phyloP scores from a whole-genome alignment of 2,113 vertebrate genomes.

The Ciconia maguari region DNA sequence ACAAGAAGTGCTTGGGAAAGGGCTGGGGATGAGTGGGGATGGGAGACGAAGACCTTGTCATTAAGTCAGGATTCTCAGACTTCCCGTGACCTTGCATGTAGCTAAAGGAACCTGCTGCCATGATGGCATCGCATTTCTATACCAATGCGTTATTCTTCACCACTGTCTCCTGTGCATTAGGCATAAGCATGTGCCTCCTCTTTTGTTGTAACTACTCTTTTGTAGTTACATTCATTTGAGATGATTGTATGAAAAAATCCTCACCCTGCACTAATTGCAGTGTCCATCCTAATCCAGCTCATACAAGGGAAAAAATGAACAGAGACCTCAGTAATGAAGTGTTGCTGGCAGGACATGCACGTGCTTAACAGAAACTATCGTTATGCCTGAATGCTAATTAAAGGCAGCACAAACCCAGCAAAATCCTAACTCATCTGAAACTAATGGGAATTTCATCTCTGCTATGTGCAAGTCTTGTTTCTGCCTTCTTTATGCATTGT shows the following conservation, averaged over 20 bases:
- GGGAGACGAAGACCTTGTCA: background rate
- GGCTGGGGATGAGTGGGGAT: background rate
- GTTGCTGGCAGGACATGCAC: background rate
- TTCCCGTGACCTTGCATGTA: background rate
- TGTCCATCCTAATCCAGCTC: background rate
- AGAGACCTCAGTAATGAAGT: background rate
- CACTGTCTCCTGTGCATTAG: background rate
- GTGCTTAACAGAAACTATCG: background rate
- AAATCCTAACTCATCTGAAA: background rate
- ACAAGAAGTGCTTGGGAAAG: background rate
- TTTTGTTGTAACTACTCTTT: background rate
- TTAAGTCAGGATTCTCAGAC: background rate
- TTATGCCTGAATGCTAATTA: background rate
- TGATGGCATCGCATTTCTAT: background rate
- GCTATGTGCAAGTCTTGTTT: background rate
- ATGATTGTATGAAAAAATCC: background rate
- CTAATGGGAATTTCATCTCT: background rate
- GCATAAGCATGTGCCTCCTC: background rate
- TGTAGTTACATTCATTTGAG: background rate
- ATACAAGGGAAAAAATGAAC: background rate
- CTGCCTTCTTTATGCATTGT: background rate
- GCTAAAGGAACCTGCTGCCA: background rate
- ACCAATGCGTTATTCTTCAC: fast-evolving
- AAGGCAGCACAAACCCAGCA: background rate
- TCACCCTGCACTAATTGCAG: background rate